Evolutionary conservation across 1,140 invertebrate genomes (phyloP).

Genomic region (Tetraneura akinire): DNA sequence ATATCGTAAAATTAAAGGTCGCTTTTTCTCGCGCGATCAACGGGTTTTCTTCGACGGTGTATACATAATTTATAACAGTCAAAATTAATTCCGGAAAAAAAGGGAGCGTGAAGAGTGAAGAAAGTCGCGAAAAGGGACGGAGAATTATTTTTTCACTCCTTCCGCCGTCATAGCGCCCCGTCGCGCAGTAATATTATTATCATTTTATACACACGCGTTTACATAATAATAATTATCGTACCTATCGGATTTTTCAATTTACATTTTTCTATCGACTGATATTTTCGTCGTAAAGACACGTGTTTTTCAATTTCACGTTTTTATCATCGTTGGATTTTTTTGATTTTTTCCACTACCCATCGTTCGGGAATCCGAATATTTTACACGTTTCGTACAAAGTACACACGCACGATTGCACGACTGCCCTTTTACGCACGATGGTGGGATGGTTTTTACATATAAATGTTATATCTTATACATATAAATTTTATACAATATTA

Average conservation of each 20-base stretch:
- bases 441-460: background rate
- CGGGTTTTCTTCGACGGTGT: background rate
- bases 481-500: background rate
- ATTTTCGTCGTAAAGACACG: no score
- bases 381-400: slow-evolving; percentile 13
- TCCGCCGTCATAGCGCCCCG: no score
- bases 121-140: background rate
- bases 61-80: no score
- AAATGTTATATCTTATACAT: no score
- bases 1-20: slow-evolving; percentile 19
- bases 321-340: background rate
- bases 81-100: slow-evolving; percentile 34
- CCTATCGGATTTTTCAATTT: slow-evolving; percentile 12
- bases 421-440: background rate
- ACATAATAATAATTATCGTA: no score
- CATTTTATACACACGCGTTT: no score
- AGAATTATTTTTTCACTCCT: no score
- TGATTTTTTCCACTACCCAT: background rate
- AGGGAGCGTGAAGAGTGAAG: background rate
- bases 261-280: background rate
- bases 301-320: no score
- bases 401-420: slow-evolving; percentile 10
- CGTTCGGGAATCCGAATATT: background rate
- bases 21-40: no score
- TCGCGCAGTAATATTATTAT: no score